These are phyloP conservation scores for Trinorchestia longiramus DNA, from an alignment of 1,140 invertebrate genomes.

Conservation along the genomic window DNA sequence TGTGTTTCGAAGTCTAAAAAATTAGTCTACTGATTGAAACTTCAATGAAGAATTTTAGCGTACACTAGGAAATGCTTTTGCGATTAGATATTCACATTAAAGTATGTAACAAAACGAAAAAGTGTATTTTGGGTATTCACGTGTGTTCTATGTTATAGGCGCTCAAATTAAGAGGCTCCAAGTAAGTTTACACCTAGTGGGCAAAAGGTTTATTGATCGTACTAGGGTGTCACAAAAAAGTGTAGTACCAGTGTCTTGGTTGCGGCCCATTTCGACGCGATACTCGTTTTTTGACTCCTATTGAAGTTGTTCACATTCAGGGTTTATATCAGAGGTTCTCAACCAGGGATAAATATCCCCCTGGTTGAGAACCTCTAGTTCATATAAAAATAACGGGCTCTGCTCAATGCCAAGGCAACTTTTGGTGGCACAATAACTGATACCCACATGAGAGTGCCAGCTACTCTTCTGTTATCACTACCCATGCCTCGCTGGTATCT, in stretches of 20 bases:
- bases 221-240: background rate
- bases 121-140: background rate
- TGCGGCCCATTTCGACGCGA: background rate
- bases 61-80: no score
- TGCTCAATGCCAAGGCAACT: no score
- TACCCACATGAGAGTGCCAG: no score
- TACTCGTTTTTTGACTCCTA: background rate
- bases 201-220: background rate
- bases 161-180: background rate
- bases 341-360: no score
- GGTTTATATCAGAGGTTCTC: no score
- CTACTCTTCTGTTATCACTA: no score
- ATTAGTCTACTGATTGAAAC: background rate
- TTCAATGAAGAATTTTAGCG: background rate
- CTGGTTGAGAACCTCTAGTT: no score
- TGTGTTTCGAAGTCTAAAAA: background rate
- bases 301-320: no score
- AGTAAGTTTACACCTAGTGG: background rate
- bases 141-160: background rate
- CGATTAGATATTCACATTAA: background rate
- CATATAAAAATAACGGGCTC: no score
- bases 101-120: background rate
- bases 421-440: no score
- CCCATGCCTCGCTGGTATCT: no score
- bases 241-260: background rate